Evolutionary conservation across 2,888 invertebrate species (phyloP).

Genomic region (Ariolimax columbianus): DNA sequence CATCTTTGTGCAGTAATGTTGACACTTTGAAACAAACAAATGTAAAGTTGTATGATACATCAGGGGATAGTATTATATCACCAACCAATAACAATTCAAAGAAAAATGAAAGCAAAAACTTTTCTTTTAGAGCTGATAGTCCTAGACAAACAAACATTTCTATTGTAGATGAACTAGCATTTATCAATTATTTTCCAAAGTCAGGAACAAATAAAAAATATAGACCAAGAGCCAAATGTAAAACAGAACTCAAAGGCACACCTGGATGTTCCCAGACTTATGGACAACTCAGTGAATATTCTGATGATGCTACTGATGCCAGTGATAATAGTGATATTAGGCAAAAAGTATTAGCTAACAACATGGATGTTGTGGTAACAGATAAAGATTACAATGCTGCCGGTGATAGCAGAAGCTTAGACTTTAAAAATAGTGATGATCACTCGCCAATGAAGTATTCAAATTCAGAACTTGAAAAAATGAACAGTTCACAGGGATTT

Average conservation of each 20-base stretch:
- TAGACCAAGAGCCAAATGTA: not conserved
- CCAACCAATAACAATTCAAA: not conserved
- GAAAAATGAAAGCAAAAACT: not conserved
- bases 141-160: slow-evolving; percentile 17
- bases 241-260: too few relatives aligned
- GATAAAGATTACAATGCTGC: not conserved
- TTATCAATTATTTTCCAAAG: too few relatives aligned
- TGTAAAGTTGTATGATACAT: not conserved
- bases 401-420: not conserved
- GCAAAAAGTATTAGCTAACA: too few relatives aligned
- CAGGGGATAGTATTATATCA: not conserved
- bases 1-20: not conserved
- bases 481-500: too few relatives aligned
- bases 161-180: not conserved
- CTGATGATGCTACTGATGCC: too few relatives aligned
- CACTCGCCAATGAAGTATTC: not conserved
- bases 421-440: not conserved
- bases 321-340: not conserved
- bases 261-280: too few relatives aligned
- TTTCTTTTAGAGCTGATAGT: not conserved
- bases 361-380: not conserved
- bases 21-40: slow-evolving; percentile 11
- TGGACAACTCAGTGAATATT: not conserved
- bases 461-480: not conserved
- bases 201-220: not conserved